phyloP scores from a whole-genome alignment of 1,140 invertebrate genomes.

The Ooceraea biroi region DNA sequence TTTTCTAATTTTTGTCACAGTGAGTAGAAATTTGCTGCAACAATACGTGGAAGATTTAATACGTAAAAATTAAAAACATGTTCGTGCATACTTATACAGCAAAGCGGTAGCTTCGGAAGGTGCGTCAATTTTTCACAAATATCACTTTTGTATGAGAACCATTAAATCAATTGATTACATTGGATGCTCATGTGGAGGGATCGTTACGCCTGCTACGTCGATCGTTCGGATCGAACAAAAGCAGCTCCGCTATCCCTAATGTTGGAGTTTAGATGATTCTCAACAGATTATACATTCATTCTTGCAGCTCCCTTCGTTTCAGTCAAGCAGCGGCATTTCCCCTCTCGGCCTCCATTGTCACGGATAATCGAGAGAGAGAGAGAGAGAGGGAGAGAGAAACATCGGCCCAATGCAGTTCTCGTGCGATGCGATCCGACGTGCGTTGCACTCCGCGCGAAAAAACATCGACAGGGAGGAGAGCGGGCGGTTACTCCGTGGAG shows the following conservation, averaged over 20 bases:
- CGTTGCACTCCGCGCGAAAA: slow-evolving; percentile 75
- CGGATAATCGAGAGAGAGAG: slow-evolving; percentile 66
- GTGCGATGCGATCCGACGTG: slow-evolving; percentile 69
- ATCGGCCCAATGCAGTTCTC: slow-evolving; percentile 67
- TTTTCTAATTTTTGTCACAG: too few relatives aligned
- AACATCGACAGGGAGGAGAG: slow-evolving; percentile 54
- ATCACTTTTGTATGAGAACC: background rate
- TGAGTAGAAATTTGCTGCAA: background rate
- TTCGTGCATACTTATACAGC: too few relatives aligned
- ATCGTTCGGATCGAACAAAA: slow-evolving; percentile 18
- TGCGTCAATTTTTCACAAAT: background rate
- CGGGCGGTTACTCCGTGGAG: slow-evolving; percentile 49
- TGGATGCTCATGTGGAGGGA: background rate
- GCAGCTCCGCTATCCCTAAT: background rate
- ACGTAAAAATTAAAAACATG: too few relatives aligned
- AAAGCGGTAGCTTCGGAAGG: too few relatives aligned
- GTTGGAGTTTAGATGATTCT: slow-evolving; percentile 35
- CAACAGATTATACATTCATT: slow-evolving; percentile 61
- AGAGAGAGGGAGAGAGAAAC: background rate
- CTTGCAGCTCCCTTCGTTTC: slow-evolving; percentile 10
- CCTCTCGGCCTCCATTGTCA: slow-evolving; percentile 64
- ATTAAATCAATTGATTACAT: background rate
- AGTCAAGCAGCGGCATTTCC: background rate
- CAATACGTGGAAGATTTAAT: too few relatives aligned
- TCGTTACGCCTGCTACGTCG: slow-evolving; percentile 5